Percentiles rank a stretch among this genome's conserved stretches.
Conservation (phyloP, 1,140 invertebrate genomes). For the Luehdorfia chinensis region DNA sequence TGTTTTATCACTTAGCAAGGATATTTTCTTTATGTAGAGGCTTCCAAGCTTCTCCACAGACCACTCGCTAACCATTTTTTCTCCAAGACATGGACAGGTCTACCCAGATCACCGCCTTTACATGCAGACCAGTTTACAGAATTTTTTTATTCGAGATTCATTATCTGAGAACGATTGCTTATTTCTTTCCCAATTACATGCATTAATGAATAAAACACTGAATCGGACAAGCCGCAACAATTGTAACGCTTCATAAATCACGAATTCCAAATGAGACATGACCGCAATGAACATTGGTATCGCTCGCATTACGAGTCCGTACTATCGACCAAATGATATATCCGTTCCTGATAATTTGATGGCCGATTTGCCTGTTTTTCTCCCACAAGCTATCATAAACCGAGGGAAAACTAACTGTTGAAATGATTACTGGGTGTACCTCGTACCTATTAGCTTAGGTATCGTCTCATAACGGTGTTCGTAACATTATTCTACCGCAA, state of each 20-base stretch:
- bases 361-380: slow-evolving; percentile 7
- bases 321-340: slow-evolving; percentile 13
- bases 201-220: slow-evolving; percentile 10
- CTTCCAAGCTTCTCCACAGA: too few relatives aligned
- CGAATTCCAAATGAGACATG: slow-evolving; percentile 7
- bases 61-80: too few relatives aligned
- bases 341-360: slow-evolving; percentile 6
- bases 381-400: slow-evolving; percentile 5
- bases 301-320: slow-evolving; percentile 8
- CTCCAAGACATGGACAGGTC: too few relatives aligned
- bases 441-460: slow-evolving; percentile 5
- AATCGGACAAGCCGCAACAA: background rate
- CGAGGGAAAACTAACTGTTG: slow-evolving; percentile 9
- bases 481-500: slow-evolving; percentile 1
- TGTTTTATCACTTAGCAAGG: too few relatives aligned
- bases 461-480: slow-evolving; percentile 4
- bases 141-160: too few relatives aligned
- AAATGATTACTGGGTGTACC: background rate
- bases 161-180: too few relatives aligned
- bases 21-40: too few relatives aligned
- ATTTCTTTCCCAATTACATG: slow-evolving; percentile 8
- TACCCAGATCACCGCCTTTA: too few relatives aligned
- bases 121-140: too few relatives aligned
- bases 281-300: slow-evolving; percentile 4
- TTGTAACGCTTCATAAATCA: slow-evolving; percentile 14